These are phyloP conservation scores for Barypeithes pellucidus DNA, from an alignment of 2,888 invertebrate genomes.

Conservation along the genomic window DNA sequence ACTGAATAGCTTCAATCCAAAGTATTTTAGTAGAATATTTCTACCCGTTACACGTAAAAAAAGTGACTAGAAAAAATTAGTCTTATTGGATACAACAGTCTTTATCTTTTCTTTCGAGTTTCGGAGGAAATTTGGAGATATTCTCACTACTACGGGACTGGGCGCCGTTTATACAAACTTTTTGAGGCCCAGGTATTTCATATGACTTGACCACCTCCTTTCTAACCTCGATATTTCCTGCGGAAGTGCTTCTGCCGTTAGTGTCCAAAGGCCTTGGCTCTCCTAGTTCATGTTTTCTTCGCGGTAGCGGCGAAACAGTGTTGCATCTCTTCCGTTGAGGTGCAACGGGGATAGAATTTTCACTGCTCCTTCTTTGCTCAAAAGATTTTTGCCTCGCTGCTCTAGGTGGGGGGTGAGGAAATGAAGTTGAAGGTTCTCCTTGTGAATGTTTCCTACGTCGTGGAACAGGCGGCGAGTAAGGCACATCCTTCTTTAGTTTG, in stretches of 20 bases:
- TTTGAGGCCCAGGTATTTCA: conserved; percentile 58
- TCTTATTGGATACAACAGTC: conserved; percentile 66
- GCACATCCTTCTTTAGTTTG: conserved; percentile 48
- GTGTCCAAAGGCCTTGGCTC: conserved; percentile 30
- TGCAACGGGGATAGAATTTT: conserved; percentile 52
- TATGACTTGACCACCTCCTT: conserved; percentile 59
- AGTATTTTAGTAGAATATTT: conserved; percentile 62
- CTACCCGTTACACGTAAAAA: conserved; percentile 63
- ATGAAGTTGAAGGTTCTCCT: conserved; percentile 14
- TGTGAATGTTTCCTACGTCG: conserved; percentile 53
- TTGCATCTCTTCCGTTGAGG: conserved; percentile 60
- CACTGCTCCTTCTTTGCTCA: conserved; percentile 60
- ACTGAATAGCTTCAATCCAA: conserved; percentile 56
- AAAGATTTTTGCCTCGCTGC: conserved; percentile 63
- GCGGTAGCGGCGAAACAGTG: conserved; percentile 59
- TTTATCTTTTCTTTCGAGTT: conserved; percentile 56
- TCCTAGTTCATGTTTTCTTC: conserved; percentile 51
- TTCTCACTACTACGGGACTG: conserved; percentile 51
- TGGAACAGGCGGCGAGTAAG: conserved; percentile 60
- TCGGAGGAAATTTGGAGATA: conserved; percentile 48
- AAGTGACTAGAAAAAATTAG: conserved; percentile 66
- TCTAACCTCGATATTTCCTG: conserved; percentile 56
- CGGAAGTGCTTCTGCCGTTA: conserved; percentile 56
- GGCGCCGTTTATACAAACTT: conserved; percentile 40
- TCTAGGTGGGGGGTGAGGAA: conserved; percentile 57